These are phyloP conservation scores for Argyrosomus regius DNA, from an alignment of 2,797 vertebrate genomes.

Conservation along the genomic window DNA sequence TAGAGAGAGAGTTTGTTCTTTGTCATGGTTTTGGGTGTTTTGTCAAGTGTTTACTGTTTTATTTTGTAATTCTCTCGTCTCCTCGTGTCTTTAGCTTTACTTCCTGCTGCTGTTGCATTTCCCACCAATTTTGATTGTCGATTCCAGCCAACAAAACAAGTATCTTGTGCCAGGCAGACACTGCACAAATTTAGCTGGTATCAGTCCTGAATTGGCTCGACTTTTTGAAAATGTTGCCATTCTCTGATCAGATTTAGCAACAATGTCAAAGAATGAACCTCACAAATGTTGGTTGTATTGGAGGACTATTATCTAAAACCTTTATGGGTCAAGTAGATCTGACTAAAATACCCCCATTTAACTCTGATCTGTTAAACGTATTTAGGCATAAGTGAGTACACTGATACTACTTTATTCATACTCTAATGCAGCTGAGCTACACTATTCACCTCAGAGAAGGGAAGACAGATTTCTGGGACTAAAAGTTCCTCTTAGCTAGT, in stretches of 20 bases:
- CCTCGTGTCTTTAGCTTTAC: too few relatives aligned
- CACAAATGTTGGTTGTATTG: background rate
- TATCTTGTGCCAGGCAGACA: background rate
- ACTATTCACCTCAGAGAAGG: conserved; percentile 16
- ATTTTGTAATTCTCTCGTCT: too few relatives aligned
- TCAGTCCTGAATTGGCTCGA: too few relatives aligned
- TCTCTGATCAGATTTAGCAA: background rate
- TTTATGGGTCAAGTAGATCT: background rate
- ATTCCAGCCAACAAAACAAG: background rate
- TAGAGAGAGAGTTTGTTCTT: too few relatives aligned
- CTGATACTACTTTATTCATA: conserved; percentile 17
- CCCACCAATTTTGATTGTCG: too few relatives aligned
- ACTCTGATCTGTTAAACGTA: conserved; percentile 1
- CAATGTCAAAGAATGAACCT: background rate
- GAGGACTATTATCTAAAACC: background rate
- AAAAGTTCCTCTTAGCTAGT: conserved; percentile 21
- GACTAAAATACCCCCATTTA: conserved; percentile 3
- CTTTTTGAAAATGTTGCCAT: too few relatives aligned
- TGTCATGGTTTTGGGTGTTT: too few relatives aligned
- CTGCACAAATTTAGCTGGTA: background rate
- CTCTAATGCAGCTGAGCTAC: conserved; percentile 3
- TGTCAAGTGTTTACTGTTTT: too few relatives aligned
- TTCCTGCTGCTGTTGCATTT: too few relatives aligned
- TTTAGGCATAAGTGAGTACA: background rate
- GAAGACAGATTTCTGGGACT: conserved; percentile 19